These are phyloP conservation scores for Anoura caudifer DNA, from an alignment of 2,113 vertebrate genomes.

Conservation along the genomic window DNA sequence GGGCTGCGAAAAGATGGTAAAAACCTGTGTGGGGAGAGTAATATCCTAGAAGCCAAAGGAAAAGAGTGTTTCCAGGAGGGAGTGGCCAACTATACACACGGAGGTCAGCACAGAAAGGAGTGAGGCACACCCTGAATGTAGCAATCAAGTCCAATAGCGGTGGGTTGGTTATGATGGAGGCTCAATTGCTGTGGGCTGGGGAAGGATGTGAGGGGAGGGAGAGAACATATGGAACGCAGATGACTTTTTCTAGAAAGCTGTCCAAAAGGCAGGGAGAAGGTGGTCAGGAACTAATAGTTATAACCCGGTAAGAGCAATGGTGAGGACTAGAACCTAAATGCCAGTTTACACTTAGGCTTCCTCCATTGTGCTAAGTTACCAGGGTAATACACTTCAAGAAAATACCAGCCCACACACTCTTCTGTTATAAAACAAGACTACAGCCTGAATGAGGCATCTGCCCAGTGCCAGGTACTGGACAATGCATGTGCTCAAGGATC, in stretches of 20 bases:
- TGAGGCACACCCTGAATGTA: neutral
- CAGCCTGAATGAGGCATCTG: neutral
- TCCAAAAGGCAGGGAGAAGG: neutral
- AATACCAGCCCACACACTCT: neutral
- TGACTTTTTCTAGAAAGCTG: neutral
- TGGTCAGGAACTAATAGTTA: neutral
- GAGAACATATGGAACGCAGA: neutral
- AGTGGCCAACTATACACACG: neutral
- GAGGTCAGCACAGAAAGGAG: neutral
- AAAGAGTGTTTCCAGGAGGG: neutral
- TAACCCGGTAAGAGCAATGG: neutral
- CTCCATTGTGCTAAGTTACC: neutral
- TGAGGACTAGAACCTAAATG: neutral
- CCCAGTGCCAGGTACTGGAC: neutral
- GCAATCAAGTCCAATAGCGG: neutral
- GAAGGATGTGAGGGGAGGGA: neutral
- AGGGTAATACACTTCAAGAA: neutral
- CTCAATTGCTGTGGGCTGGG: accelerated
- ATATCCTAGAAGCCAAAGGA: neutral
- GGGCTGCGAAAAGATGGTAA: neutral
- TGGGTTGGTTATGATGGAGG: accelerated
- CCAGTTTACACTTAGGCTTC: neutral
- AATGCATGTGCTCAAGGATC: neutral
- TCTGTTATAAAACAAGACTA: neutral
- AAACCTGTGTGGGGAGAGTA: neutral